These are phyloP conservation scores for Formica exsecta DNA, from an alignment of 1,140 invertebrate genomes.

Conservation along the genomic window DNA sequence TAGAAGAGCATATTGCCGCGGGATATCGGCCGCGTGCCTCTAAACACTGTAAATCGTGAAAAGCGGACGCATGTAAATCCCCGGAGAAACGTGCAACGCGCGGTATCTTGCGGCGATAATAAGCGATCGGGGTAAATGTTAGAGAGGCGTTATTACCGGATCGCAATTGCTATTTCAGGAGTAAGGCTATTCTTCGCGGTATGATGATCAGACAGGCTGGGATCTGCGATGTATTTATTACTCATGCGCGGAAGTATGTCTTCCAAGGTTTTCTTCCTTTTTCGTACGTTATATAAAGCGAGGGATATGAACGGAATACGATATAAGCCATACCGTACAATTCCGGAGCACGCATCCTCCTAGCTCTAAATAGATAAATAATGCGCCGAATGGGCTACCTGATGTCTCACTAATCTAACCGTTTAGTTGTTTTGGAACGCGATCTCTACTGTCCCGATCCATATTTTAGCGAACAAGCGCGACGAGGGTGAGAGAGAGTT, in stretches of 20 bases:
- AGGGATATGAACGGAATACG: not conserved
- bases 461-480: conserved; percentile 64
- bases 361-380: conserved; percentile 2
- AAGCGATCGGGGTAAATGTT: conserved; percentile 68
- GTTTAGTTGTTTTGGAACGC: conserved; percentile 38
- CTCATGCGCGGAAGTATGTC: conserved; percentile 15
- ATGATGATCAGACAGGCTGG: conserved; percentile 22
- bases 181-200: conserved; percentile 50
- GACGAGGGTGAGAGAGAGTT: conserved; percentile 31
- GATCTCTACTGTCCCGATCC: conserved; percentile 59
- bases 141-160: conserved; percentile 68
- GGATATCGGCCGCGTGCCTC: conserved; percentile 20
- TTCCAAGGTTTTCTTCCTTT: not conserved
- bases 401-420: conserved; percentile 13
- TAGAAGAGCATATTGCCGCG: not conserved
- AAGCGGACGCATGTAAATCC: conserved; percentile 48
- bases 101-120: conserved; percentile 58
- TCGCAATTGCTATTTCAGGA: conserved; percentile 67
- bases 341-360: not conserved
- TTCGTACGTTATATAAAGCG: not conserved
- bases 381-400: conserved; percentile 14
- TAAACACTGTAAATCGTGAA: conserved; percentile 48
- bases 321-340: conserved; percentile 10
- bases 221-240: conserved; percentile 6
- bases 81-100: conserved; percentile 23